Base-by-base conservation (phyloP, 2,113 vertebrate species). In the Macaca mulatta region DNA sequence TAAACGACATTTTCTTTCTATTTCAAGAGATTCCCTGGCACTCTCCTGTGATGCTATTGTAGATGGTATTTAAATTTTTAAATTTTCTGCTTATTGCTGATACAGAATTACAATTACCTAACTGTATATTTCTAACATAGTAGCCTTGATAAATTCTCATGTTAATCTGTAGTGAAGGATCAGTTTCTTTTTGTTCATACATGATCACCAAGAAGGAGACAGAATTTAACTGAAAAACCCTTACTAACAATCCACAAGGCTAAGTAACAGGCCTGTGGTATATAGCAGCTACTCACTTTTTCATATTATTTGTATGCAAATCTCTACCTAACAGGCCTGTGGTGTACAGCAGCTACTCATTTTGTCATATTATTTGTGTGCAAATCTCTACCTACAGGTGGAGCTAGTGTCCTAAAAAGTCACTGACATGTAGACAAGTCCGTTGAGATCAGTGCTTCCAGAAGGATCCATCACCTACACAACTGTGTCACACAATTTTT, bases 321-420 rank as follows among this genome's bases (percentile, higher is more conserved):
- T 57, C 61, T 95, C 64, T 6, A 59, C 81, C 88, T 97, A 74
- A 17, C 2, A 3, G 6, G 20, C 10, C 64, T 50, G 20, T 1
- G 52, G 20, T 4, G 18, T 5, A 38, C 7, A 23, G 43, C 2
- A 57, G 16, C 72, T 50, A 59, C 43, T 83, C n/a, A 22, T 32
- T 93, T 89, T 52, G 74, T 27, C 32, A 3, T 64, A 35, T 78
- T 43, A 43, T 61, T 61, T 27, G 4, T 81, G 27, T 67, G 43
- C 22, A 45, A 81, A 87, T 64, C 61, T 95, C 59, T 7, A 61
- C 82, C 89, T 97, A 74, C 61, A 89, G 93, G 64, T 78, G 96
- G 92, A 96, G 67, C 78, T 50, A 86, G 82, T 78, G 45, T 82
- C 75, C 85, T 75, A 93, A 79, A 45, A 83, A 92, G 92, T 59